These are phyloP conservation scores for Maconellicoccus hirsutus DNA, from an alignment of 1,140 invertebrate genomes.

Conservation along the genomic window DNA sequence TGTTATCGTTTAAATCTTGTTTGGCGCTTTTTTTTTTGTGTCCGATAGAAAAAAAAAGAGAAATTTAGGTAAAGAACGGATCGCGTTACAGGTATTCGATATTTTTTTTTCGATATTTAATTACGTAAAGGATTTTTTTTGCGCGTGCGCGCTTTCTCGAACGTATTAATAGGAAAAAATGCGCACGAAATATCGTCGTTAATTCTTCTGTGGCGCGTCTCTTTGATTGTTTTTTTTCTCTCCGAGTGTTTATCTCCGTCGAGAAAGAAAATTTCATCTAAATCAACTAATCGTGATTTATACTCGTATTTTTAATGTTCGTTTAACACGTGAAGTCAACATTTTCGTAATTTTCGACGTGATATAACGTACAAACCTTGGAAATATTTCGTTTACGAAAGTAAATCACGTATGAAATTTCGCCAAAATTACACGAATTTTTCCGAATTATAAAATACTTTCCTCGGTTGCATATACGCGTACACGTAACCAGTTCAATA, in stretches of 20 bases:
- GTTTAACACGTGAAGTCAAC: neutral
- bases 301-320: neutral
- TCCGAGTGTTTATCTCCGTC: too few species aligned
- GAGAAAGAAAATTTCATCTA: too few species aligned
- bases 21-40: neutral
- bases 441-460: too few species aligned
- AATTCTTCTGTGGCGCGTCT: neutral
- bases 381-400: too few species aligned
- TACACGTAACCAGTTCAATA: too few species aligned
- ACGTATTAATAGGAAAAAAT: neutral
- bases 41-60: neutral
- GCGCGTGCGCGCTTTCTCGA: neutral
- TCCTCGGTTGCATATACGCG: too few species aligned
- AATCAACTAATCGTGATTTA: neutral
- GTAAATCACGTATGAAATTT: too few species aligned
- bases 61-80: slow-evolving; percentile 9
- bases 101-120: neutral
- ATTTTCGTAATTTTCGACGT: neutral
- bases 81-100: neutral
- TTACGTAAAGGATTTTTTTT: slow-evolving; percentile 1
- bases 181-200: neutral
- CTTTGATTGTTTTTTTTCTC: too few species aligned
- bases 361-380: too few species aligned
- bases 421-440: too few species aligned
- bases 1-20: neutral